Conservation (phyloP, 2,797 vertebrate genomes). For the Picus viridis region DNA sequence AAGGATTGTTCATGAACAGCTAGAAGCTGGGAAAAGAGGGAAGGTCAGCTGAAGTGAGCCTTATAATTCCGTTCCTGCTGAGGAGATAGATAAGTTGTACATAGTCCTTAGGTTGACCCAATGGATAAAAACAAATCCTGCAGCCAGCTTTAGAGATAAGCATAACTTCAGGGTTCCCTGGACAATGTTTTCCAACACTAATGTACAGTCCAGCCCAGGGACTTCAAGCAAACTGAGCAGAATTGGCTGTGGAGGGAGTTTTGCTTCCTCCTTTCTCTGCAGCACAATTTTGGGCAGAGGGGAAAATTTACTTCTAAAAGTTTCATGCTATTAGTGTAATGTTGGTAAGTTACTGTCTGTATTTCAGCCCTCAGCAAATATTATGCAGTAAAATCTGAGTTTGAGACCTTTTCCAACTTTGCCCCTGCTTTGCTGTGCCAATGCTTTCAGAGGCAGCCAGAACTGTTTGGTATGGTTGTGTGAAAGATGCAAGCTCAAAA, state of each 20-base stretch:
- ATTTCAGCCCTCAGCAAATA: neutral
- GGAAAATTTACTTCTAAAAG: neutral
- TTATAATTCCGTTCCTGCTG: neutral
- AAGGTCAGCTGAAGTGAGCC: neutral
- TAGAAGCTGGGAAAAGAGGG: neutral
- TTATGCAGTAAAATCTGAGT: neutral
- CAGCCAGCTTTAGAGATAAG: constrained; percentile 49
- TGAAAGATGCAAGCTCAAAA: neutral
- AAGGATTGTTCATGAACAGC: neutral
- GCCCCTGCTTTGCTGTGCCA: neutral
- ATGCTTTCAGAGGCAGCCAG: neutral
- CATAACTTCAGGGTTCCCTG: neutral
- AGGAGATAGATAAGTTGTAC: neutral
- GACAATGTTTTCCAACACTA: constrained; percentile 24
- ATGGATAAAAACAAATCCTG: constrained; percentile 21
- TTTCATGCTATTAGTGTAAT: neutral
- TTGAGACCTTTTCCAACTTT: neutral
- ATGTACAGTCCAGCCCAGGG: neutral
- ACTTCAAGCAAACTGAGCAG: neutral
- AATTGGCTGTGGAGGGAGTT: neutral
- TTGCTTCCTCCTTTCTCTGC: neutral
- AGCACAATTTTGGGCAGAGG: neutral
- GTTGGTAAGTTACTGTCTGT: neutral
- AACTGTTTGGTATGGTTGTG: fast-evolving
- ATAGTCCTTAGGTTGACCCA: neutral